Evolutionary conservation across 53 echinoderm and acorn worm species (phyloP).

Genomic region (Holothuria leucospilota): DNA sequence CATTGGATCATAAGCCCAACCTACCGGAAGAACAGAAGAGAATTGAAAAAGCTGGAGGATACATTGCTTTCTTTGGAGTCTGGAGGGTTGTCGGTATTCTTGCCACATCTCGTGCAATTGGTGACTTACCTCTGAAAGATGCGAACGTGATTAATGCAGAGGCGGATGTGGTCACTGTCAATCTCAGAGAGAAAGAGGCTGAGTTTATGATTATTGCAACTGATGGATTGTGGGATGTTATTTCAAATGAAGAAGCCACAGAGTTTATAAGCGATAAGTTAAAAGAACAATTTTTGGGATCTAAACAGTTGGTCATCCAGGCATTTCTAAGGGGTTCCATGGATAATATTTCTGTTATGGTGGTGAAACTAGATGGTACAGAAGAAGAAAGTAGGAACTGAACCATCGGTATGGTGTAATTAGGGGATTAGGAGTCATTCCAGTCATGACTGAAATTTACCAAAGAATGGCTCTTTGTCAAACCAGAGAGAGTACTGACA

Average conservation of each 20-base stretch:
- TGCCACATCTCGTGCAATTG: constrained; percentile 95
- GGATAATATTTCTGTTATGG: constrained; percentile 98
- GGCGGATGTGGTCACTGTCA: constrained; percentile 87
- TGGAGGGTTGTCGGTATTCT: constrained; percentile 97
- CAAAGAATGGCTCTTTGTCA: no score
- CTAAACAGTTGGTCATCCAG: constrained; percentile 91
- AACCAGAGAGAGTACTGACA: no score
- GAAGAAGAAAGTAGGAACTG: not conserved
- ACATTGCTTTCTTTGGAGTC: constrained; percentile 94
- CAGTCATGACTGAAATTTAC: no score
- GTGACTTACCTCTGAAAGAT: constrained; percentile 92
- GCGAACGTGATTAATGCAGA: constrained; percentile 87
- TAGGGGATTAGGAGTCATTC: no score
- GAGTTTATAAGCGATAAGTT: constrained; percentile 84
- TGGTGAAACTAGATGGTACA: constrained; percentile 59
- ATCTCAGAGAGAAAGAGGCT: constrained; percentile 69
- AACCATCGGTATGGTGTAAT: not conserved
- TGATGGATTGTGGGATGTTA: constrained; percentile 96
- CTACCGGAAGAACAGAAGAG: constrained; percentile 85
- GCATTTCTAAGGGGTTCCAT: constrained; percentile 83
- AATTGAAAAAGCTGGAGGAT: constrained; percentile 93
- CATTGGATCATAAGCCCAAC: constrained; percentile 97
- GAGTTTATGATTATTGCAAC: constrained; percentile 93
- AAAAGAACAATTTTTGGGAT: constrained; percentile 87
- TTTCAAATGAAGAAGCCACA: constrained; percentile 96